phyloP scores from a whole-genome alignment of 2,113 vertebrate genomes.

The Pterocles gutturalis region DNA sequence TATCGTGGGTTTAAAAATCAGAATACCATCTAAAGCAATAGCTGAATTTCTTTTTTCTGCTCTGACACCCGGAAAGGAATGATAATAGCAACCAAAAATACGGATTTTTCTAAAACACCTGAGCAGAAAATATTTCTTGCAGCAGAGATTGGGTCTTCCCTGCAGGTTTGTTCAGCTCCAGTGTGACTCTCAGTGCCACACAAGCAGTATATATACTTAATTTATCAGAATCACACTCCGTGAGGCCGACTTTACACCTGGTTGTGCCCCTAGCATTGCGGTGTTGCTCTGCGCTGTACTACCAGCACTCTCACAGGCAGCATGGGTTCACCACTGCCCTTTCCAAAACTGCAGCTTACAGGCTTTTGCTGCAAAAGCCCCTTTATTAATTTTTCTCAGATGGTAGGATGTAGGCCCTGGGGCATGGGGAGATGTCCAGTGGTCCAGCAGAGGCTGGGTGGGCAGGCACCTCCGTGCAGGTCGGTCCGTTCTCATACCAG shows the following conservation, averaged over 20 bases:
- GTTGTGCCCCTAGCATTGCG: not conserved
- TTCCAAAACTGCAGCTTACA: not conserved
- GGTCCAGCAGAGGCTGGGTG: not conserved
- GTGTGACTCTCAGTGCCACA: not conserved
- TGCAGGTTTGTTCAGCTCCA: not conserved
- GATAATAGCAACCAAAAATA: not conserved
- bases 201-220: not conserved
- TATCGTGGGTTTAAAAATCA: not conserved
- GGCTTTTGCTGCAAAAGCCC: not conserved
- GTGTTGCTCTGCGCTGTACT: not conserved
- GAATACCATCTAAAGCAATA: not conserved
- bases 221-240: not conserved
- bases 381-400: not conserved
- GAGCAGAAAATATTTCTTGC: not conserved
- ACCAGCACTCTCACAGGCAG: not conserved
- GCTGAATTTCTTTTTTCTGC: not conserved
- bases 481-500: not conserved
- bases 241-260: fast-evolving
- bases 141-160: not conserved
- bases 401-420: fast-evolving
- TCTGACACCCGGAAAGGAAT: not conserved
- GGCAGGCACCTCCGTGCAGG: fast-evolving
- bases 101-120: not conserved
- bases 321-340: not conserved
- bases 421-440: fast-evolving